Base-by-base conservation (phyloP, 2,888 invertebrate genomes). In the Gastrophysa polygoni region DNA sequence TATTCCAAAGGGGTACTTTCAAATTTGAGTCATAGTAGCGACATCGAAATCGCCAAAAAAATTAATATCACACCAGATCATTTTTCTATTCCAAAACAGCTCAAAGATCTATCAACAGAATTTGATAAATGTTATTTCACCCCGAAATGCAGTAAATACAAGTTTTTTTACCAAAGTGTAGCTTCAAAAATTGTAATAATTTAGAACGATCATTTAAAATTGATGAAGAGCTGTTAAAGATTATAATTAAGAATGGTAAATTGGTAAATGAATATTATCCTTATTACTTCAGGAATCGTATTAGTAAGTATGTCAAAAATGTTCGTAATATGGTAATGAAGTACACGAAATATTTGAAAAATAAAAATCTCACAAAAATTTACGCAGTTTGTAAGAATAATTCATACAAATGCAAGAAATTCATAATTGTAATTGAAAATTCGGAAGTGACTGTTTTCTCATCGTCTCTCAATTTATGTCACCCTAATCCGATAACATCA, bases 221-320 rank as follows among this genome's bases (percentile, higher is more conserved):
- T n/a, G 32, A 52, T 24, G 17, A 44, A 1, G 11, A 57, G 5
- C n/a, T 34, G 14, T 48, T 20, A 48, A 28, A 49, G 1, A 18
- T 32, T 20, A 28, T 61, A 16, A 50, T 28, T 14, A n/a, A 10
- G 16, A 46, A 61, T 46, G 46, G 18, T 10, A 56, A 47, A 14
- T 5, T 61, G 16, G 28, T 47, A 10, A 1, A 10, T n/a, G 55
- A 62, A 54, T 62, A 54, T 21, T 62, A 62, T 46, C 58, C 58
- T 7, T 55, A 16, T 24, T 57, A 38, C 14, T n/a, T 62, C 11
- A n/a, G 55, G 47, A 63, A 59, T 17, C 46, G 47, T 18, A 59
- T 63, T 10, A 6, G 3, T 1, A 63, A 51, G 11, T 50, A 56
- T 29, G 52, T 63, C 1, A 63, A 63, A 47, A 63, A 59, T 63